A percentile compares a stretch with the other conserved stretches of the same genome.
phyloP scores from a whole-genome alignment of 2,113 vertebrate genomes.

The Conger conger region DNA sequence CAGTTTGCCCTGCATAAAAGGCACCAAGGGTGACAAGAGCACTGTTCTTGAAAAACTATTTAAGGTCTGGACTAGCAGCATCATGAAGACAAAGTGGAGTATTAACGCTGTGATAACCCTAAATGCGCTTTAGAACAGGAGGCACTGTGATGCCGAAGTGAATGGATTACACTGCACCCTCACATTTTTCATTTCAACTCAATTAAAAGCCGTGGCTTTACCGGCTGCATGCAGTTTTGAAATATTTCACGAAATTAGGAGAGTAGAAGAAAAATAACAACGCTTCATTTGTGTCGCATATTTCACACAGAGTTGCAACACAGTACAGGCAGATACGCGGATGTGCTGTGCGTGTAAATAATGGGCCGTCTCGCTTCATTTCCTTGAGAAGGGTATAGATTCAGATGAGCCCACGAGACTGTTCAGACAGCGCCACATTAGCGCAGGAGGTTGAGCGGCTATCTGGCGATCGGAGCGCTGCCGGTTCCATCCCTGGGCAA shows the following conservation, averaged over 20 bases:
- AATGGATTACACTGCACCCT: not conserved
- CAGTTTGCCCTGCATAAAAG: not conserved
- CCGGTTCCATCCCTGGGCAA: no score
- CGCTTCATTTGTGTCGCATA: no score
- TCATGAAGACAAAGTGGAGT: constrained; percentile 12
- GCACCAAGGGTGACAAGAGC: not conserved
- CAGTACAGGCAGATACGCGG: no score
- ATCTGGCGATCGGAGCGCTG: no score
- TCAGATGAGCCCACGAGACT: no score
- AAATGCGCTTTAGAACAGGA: not conserved
- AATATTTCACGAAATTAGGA: not conserved
- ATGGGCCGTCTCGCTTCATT: no score
- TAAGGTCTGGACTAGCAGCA: not conserved
- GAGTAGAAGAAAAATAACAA: no score
- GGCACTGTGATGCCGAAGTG: not conserved
- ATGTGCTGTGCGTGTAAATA: no score
- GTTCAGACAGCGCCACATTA: no score
- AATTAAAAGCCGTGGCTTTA: not conserved
- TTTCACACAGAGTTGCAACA: no score
- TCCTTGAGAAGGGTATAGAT: no score
- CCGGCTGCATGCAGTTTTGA: not conserved
- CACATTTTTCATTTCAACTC: not conserved
- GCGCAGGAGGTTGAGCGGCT: no score
- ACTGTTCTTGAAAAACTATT: not conserved
- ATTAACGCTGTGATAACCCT: constrained; percentile 2